These are phyloP conservation scores for Ochropleura plecta DNA, from an alignment of 2,888 invertebrate species.

Conservation along the genomic window DNA sequence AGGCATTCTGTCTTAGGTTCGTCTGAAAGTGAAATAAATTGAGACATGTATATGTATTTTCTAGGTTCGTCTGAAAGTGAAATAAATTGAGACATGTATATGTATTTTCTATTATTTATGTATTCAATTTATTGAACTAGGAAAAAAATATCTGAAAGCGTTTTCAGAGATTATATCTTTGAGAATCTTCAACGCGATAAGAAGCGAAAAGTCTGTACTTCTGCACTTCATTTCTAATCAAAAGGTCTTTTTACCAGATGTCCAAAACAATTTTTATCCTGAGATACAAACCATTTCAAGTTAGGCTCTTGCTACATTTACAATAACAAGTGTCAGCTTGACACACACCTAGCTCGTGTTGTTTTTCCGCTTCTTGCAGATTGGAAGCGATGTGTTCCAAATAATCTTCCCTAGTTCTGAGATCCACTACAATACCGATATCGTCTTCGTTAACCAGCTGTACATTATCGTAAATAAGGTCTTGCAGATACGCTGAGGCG, in stretches of 20 bases:
- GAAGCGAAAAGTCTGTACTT: not conserved
- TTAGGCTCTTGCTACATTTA: not conserved
- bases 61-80: slow-evolving; percentile 72
- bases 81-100: not conserved
- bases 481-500: slow-evolving; percentile 87
- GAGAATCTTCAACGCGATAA: not conserved
- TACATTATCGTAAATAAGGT: slow-evolving; percentile 90
- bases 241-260: too few species aligned
- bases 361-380: slow-evolving; percentile 81
- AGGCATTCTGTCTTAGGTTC: slow-evolving; percentile 83
- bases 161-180: not conserved
- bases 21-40: slow-evolving; percentile 65
- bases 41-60: not conserved
- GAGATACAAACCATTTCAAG: not conserved
- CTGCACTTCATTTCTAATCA: not conserved
- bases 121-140: not conserved
- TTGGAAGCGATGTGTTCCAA: slow-evolving; percentile 79
- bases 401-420: slow-evolving; percentile 79
- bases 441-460: slow-evolving; percentile 87
- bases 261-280: not conserved
- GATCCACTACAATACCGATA: slow-evolving; percentile 86
- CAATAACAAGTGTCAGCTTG: not conserved
- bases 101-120: not conserved
- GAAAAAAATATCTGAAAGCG: not conserved
- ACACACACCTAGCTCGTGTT: slow-evolving; percentile 78